Conservation (phyloP, 1,140 invertebrate genomes). For the Maniola jurtina region DNA sequence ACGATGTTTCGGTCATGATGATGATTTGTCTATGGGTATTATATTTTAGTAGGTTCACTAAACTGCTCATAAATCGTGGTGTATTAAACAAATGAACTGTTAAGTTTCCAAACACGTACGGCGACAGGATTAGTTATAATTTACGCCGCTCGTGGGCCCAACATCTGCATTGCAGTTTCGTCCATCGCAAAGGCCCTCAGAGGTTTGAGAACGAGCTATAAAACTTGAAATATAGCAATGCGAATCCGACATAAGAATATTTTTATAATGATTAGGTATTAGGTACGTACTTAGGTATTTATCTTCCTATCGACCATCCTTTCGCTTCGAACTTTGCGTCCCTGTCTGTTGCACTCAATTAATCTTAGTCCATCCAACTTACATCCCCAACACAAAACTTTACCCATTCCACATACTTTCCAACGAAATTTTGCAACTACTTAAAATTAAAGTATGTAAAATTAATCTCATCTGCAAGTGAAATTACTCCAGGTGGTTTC, state of each 20-base stretch:
- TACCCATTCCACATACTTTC: constrained; percentile 10
- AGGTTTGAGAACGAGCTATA: constrained; percentile 28
- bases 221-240: constrained; percentile 29
- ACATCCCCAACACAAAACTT: constrained; percentile 18
- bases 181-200: constrained; percentile 22
- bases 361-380: constrained; percentile 21
- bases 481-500: constrained; percentile 26
- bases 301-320: constrained; percentile 1
- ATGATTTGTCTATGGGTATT: too few species aligned
- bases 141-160: constrained; percentile 24
- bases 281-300: background rate
- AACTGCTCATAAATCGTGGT: background rate
- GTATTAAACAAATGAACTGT: constrained; percentile 7
- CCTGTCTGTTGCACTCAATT: constrained; percentile 20
- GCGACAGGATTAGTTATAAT: constrained; percentile 30
- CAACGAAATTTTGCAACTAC: constrained; percentile 15
- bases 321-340: constrained; percentile 1
- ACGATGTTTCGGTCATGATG: too few species aligned
- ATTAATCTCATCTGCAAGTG: constrained; percentile 26
- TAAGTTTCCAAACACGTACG: constrained; percentile 31
- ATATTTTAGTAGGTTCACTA: too few species aligned
- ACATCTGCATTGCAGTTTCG: constrained; percentile 40
- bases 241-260: constrained; percentile 19
- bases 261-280: too few species aligned
- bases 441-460: constrained; percentile 26